A percentile compares a stretch with the other conserved stretches of the same genome.
Conservation (phyloP, 1,140 invertebrate genomes). For the Geopemphigus sp. region DNA sequence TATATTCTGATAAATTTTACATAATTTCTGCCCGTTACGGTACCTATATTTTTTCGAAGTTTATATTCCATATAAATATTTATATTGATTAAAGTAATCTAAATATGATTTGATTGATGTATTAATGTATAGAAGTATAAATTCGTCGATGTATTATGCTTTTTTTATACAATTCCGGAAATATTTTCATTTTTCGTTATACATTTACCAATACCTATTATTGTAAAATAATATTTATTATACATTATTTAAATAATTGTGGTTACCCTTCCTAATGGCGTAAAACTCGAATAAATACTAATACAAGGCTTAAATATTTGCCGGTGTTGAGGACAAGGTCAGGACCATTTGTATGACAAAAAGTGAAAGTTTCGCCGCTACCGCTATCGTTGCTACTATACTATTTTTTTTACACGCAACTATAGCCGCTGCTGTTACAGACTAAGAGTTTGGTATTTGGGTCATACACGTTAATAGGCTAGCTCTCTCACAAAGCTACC, state of each 20-base stretch:
- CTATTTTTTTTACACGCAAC: conserved; percentile 18
- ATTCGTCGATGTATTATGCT: no score
- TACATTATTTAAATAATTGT: background rate
- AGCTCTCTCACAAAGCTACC: conserved; percentile 45
- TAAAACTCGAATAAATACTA: conserved; percentile 39
- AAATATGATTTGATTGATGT: no score
- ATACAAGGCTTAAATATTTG: conserved; percentile 49
- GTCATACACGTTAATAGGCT: conserved; percentile 45
- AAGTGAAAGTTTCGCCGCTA: conserved; percentile 46
- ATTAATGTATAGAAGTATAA: no score
- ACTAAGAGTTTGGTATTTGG: conserved; percentile 48
- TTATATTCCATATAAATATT: no score
- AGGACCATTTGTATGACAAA: conserved; percentile 49
- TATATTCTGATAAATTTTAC: background rate
- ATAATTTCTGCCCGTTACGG: background rate
- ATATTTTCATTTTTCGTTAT: no score
- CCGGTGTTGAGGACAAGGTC: conserved; percentile 46
- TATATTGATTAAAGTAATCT: no score
- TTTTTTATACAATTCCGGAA: no score
- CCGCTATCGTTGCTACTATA: conserved; percentile 15
- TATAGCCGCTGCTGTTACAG: conserved; percentile 29
- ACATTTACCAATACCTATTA: background rate
- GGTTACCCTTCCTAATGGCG: conserved; percentile 16
- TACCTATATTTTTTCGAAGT: background rate
- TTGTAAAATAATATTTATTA: background rate